phyloP scores from a whole-genome alignment of 2,888 invertebrate genomes.

The Luperina nickerlii region DNA sequence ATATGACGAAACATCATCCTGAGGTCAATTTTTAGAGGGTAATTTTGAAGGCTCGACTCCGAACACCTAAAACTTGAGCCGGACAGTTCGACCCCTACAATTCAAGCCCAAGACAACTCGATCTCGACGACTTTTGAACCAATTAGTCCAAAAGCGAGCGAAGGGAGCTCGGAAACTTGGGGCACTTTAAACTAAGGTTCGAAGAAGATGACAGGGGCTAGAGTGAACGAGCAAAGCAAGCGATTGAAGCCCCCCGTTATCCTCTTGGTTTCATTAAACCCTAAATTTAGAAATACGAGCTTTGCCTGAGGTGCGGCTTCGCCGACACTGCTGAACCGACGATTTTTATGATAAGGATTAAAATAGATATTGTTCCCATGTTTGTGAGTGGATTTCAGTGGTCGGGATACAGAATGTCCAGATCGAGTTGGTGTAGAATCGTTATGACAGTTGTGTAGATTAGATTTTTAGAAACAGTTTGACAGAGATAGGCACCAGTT shows the following conservation, averaged over 20 bases:
- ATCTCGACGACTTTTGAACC: background rate
- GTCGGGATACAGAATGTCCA: background rate
- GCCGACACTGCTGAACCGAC: background rate
- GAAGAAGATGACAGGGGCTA: background rate
- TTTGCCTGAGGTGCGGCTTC: background rate
- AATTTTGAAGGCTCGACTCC: too few relatives aligned
- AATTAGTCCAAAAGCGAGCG: background rate
- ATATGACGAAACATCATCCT: conserved; percentile 86
- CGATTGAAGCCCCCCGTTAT: background rate
- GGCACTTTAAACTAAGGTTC: background rate
- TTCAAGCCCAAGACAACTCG: background rate
- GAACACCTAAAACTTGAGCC: too few relatives aligned
- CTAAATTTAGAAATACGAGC: background rate
- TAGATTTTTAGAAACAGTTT: background rate
- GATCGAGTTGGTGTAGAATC: background rate
- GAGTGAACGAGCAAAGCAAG: background rate
- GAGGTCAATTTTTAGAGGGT: conserved; percentile 77
- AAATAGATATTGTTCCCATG: background rate
- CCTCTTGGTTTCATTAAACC: background rate
- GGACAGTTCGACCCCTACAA: background rate
- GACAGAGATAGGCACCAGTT: too few relatives aligned
- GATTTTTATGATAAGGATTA: background rate
- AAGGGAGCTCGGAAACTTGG: background rate
- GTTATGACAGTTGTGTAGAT: background rate
- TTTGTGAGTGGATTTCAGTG: background rate